Conservation (phyloP, 2,888 invertebrate genomes). For the Dasysyrphus albostriatus region DNA sequence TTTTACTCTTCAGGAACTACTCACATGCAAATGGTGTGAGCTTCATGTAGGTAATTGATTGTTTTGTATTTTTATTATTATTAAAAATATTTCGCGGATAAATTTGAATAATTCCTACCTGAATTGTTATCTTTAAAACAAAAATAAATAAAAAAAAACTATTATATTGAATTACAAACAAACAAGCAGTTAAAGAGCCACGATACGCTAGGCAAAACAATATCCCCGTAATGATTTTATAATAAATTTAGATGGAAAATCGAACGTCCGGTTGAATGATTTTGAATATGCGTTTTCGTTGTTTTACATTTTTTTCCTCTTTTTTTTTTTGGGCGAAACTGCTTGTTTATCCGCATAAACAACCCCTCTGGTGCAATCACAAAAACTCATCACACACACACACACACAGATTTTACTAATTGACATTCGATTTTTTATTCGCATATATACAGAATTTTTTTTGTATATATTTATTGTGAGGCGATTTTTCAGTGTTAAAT, state of each 20-base stretch:
- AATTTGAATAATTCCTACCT: not conserved
- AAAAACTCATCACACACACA: slow-evolving; percentile 44
- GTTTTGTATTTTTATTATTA: too few species aligned
- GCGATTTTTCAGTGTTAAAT: slow-evolving; percentile 28
- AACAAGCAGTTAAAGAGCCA: not conserved
- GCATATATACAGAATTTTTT: not conserved
- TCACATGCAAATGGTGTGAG: too few species aligned
- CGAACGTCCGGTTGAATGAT: slow-evolving; percentile 41
- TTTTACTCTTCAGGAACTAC: too few species aligned
- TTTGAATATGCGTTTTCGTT: slow-evolving; percentile 16
- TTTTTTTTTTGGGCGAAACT: not conserved
- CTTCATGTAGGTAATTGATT: too few species aligned
- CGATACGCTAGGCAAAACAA: slow-evolving; percentile 6
- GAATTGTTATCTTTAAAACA: not conserved
- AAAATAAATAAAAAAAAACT: not conserved
- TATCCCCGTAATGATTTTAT: slow-evolving; percentile 56
- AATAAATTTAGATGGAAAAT: slow-evolving; percentile 61
- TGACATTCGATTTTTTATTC: slow-evolving; percentile 56
- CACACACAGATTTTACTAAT: slow-evolving; percentile 67
- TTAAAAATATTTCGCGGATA: not conserved
- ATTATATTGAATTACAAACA: not conserved
- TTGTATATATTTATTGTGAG: slow-evolving; percentile 5
- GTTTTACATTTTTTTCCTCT: not conserved
- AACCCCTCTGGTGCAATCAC: slow-evolving; percentile 39
- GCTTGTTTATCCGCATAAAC: slow-evolving; percentile 40